Conservation (phyloP, 2,797 vertebrate species). For the Megaceryle alcyon region DNA sequence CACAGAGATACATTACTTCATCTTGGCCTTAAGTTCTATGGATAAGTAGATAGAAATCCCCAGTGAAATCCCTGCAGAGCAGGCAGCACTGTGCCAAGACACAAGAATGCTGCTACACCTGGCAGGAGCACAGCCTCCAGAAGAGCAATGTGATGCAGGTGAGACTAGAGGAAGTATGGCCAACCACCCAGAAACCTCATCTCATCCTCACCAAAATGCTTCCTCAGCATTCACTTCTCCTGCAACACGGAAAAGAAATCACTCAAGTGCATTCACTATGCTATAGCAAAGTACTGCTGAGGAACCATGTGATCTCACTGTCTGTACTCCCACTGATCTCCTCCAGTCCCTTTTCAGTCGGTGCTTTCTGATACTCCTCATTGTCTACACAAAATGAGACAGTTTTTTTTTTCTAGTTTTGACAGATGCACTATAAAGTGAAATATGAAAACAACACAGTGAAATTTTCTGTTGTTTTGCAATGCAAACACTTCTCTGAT, state of each 20-base stretch:
- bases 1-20: background rate
- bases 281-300: background rate
- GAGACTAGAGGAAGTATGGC: background rate
- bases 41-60: background rate
- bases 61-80: background rate
- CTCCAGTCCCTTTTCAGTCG: background rate
- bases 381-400: background rate
- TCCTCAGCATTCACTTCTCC: background rate
- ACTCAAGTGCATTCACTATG: background rate
- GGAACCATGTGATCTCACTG: background rate
- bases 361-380: background rate
- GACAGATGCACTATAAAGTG: background rate
- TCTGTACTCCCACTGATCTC: background rate
- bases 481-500: background rate
- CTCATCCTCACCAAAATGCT: background rate
- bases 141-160: background rate
- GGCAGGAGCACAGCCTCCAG: background rate
- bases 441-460: background rate
- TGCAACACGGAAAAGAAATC: background rate
- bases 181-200: background rate
- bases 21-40: background rate
- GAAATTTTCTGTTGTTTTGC: background rate
- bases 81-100: background rate
- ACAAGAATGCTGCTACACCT: background rate
- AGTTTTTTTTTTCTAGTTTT: background rate